Conservation (phyloP, 1,140 invertebrate species). For the Drosophila navojoa region DNA sequence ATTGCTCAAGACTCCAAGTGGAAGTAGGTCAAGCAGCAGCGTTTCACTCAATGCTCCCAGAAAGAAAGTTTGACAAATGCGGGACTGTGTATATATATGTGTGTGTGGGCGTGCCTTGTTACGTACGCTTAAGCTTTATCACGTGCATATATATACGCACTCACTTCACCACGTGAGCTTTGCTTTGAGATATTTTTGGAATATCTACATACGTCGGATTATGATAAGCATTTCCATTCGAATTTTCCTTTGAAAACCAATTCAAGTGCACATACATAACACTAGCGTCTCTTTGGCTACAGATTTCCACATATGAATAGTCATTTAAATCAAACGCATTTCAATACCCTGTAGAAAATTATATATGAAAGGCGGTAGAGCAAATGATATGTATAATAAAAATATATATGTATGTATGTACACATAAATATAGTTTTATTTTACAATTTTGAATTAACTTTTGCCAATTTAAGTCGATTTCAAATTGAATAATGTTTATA, state of each 20-base stretch:
- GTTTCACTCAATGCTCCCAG: not conserved
- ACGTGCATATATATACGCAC: constrained; percentile 32
- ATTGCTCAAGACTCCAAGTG: not conserved
- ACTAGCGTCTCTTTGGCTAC: not conserved
- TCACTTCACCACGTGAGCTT: constrained; percentile 37
- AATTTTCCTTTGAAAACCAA: too few relatives aligned
- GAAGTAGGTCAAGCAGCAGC: constrained; percentile 51
- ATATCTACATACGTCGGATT: not conserved
- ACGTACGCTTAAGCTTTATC: constrained; percentile 25
- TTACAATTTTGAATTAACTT: too few relatives aligned
- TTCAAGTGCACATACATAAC: not conserved
- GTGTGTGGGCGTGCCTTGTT: not conserved
- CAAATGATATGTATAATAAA: too few relatives aligned
- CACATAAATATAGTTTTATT: too few relatives aligned
- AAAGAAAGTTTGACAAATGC: not conserved
- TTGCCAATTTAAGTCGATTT: too few relatives aligned
- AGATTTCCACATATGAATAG: not conserved
- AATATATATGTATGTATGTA: too few relatives aligned
- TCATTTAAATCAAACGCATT: not conserved
- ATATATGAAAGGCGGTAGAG: too few relatives aligned
- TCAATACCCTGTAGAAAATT: not conserved
- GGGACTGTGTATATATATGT: not conserved
- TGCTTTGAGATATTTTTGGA: constrained; percentile 4
- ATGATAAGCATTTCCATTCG: not conserved
- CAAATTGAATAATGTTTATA: too few relatives aligned